A percentile compares a stretch with the other conserved stretches of the same genome.
phyloP scores from a whole-genome alignment of 2,888 invertebrate species.

The Nebria brevicollis region DNA sequence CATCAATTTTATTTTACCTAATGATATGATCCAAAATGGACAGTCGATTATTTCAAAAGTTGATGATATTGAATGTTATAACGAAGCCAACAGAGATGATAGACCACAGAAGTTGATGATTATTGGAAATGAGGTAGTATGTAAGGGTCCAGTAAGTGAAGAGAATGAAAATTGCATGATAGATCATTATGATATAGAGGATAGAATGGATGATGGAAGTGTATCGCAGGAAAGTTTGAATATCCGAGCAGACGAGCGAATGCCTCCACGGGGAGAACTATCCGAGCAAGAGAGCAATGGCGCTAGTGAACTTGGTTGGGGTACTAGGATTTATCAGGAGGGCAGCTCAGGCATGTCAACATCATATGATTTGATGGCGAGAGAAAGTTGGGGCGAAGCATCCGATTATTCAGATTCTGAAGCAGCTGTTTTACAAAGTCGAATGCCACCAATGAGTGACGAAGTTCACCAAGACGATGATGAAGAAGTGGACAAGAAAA shows the following conservation, averaged over 20 bases:
- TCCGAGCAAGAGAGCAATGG: constrained; percentile 89
- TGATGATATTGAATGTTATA: constrained; percentile 57
- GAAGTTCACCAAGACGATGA: constrained; percentile 19
- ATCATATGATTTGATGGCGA: constrained; percentile 73
- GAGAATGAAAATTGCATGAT: constrained; percentile 54
- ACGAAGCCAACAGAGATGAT: constrained; percentile 51
- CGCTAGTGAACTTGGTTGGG: constrained; percentile 79
- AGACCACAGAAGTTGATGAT: constrained; percentile 53
- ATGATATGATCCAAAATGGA: constrained; percentile 56
- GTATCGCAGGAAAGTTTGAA: constrained; percentile 68
- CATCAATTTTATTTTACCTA: constrained; percentile 58
- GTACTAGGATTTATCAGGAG: constrained; percentile 75
- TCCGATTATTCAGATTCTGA: constrained; percentile 74
- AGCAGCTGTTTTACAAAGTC: constrained; percentile 58
- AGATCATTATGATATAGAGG: constrained; percentile 21
- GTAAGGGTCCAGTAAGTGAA: constrained; percentile 60
- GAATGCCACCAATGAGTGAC: constrained; percentile 58
- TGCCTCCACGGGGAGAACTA: constrained; percentile 88
- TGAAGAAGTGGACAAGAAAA: constrained; percentile 10
- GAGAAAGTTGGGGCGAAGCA: constrained; percentile 72
- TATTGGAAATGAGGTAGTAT: constrained; percentile 55
- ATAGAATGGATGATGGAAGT: constrained; percentile 33
- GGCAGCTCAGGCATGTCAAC: constrained; percentile 63
- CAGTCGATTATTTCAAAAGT: constrained; percentile 58
- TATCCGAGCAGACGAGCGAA: constrained; percentile 85